A percentile compares a stretch with the other conserved stretches of the same genome.
Evolutionary conservation across 2,797 vertebrate genomes (phyloP).

Genomic region (Tenualosa ilisha): DNA sequence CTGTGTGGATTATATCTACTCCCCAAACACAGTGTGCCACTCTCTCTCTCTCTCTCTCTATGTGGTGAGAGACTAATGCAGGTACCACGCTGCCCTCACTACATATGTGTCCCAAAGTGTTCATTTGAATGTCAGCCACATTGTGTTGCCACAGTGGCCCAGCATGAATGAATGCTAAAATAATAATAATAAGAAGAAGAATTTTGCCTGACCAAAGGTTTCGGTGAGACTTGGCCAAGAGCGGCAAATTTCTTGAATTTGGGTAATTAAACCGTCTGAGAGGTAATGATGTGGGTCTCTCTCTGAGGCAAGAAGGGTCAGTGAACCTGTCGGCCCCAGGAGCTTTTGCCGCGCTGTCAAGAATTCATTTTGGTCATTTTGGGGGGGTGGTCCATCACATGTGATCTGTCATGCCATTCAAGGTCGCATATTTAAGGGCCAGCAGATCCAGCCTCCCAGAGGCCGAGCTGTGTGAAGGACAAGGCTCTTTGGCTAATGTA

Average conservation of each 20-base stretch:
- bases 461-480: not conserved
- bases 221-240: not conserved
- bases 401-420: constrained; percentile 21
- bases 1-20: not conserved
- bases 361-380: constrained; percentile 36
- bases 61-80: not conserved
- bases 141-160: not conserved
- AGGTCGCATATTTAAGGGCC: constrained; percentile 20
- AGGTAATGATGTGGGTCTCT: constrained; percentile 48
- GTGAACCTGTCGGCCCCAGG: constrained; percentile 31
- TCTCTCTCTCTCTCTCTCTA: not conserved
- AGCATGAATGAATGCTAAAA: not conserved
- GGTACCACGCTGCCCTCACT: not conserved
- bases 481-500: constrained; percentile 1
- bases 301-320: constrained; percentile 45
- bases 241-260: not conserved
- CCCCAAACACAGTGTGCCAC: not conserved
- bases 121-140: not conserved
- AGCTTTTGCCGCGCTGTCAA: constrained; percentile 22
- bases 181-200: no score
- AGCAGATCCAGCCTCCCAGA: not conserved
- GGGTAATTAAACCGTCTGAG: not conserved
- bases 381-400: constrained; percentile 12
- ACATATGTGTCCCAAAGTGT: not conserved
- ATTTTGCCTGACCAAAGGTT: no score